phyloP scores from a whole-genome alignment of 2,888 invertebrate species.

The Caenorhabditis drosophilae region DNA sequence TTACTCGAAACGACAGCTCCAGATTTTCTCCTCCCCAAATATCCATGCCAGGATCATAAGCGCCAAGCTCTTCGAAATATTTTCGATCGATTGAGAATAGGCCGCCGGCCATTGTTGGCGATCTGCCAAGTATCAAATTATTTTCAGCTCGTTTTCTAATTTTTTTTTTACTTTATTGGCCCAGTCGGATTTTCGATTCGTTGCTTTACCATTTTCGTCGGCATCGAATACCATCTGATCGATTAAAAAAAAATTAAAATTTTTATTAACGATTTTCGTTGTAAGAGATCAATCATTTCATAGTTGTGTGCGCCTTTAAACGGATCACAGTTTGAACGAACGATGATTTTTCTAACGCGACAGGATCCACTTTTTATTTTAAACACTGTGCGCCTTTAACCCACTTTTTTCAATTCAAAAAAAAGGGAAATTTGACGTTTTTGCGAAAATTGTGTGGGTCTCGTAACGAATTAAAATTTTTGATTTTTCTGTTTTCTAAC shows the following conservation, averaged over 20 bases:
- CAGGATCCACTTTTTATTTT: too few relatives aligned
- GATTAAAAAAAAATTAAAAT: not conserved
- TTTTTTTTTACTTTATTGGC: slow-evolving; percentile 73
- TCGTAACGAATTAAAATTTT: too few relatives aligned
- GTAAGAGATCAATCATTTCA: too few relatives aligned
- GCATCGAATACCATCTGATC: slow-evolving; percentile 75
- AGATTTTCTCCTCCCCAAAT: slow-evolving; percentile 99
- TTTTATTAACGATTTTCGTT: not conserved
- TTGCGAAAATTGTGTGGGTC: too few relatives aligned
- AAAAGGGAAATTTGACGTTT: too few relatives aligned
- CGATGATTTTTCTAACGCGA: too few relatives aligned
- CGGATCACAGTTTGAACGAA: too few relatives aligned
- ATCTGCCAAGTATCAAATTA: slow-evolving; percentile 71
- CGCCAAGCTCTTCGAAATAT: slow-evolving; percentile 85
- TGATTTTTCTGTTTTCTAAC: too few relatives aligned
- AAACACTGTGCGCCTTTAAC: too few relatives aligned
- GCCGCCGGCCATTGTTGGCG: slow-evolving; percentile 93
- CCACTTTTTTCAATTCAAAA: too few relatives aligned
- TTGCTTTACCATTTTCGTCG: slow-evolving; percentile 68
- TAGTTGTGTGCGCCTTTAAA: too few relatives aligned
- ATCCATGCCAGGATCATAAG: slow-evolving; percentile 77
- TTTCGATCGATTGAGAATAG: slow-evolving; percentile 85
- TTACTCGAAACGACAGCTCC: slow-evolving; percentile 88
- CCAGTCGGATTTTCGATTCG: slow-evolving; percentile 75
- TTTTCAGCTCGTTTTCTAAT: not conserved